Evolutionary conservation across 2,888 invertebrate genomes (phyloP), one percentile per base, ranked within the genome.

Genomic region (Nymphalis urticae): DNA sequence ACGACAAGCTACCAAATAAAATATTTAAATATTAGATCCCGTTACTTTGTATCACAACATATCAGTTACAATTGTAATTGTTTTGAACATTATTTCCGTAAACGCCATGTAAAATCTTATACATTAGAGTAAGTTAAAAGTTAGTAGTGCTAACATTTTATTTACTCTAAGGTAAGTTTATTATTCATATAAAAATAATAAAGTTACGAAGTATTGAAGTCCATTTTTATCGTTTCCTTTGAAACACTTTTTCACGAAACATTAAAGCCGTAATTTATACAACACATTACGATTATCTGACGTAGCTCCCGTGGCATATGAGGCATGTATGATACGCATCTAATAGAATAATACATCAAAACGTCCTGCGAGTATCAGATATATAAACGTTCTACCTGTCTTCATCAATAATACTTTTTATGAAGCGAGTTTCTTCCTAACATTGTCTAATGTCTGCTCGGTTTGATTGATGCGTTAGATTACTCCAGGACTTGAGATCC

Each of bases 371-470:
- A 76, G 77, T 78, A 79, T 82, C 78, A 80, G 79, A 82, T 82
- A 73, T 75, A 75, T 72, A 71, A 75, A 72, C 73, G 73, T 75
- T 75, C 81, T 88, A 88, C 87, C 88, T 90, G 89, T 89, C 89
- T 85, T 85, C 89, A 91, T 92, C 90, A 91, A 90, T 90, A 88
- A 90, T 80, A 79, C 86, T 89, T 89, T 88, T 90, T 89, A 85
- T 84, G 82, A 81, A 79, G 72, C 74, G 36, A 58, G 82, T 82
- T 82, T 77, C 76, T 78, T 82, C 83, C 82, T 80, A 83, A 84
- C 82, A 82, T 86, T 85, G 86, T 85, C 85, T 86, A 84, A 83
- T 85, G 83, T 84, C 85, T 82, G 80, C 77, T 79, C 75, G 74
- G 72, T 75, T 85, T 90, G 91, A 92, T 91, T 84, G 89, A 92